A percentile compares a stretch with the other conserved stretches of the same genome.
Conservation (phyloP, 2,797 vertebrate species). For the Leptodactylus fallax region DNA sequence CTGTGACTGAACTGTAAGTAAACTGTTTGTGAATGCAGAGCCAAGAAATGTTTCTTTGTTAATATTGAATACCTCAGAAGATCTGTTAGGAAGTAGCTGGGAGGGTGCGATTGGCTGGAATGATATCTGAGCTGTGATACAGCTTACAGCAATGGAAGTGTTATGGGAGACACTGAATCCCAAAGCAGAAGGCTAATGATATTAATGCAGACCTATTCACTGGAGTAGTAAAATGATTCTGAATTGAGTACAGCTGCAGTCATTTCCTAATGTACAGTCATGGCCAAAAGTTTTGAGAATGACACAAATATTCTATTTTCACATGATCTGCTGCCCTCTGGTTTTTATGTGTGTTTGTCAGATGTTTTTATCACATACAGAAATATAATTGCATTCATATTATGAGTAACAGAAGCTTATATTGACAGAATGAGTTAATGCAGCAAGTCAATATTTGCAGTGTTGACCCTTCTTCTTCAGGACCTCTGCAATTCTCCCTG, state of each 20-base stretch:
- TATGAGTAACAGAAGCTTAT: no score
- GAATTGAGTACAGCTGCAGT: not conserved
- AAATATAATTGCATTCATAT: no score
- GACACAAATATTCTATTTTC: no score
- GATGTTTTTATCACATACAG: no score
- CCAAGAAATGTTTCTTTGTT: not conserved
- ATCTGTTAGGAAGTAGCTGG: not conserved
- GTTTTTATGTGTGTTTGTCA: no score
- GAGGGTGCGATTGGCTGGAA: not conserved
- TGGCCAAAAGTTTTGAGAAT: no score
- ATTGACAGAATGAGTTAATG: no score
- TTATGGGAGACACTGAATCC: not conserved
- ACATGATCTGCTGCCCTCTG: no score
- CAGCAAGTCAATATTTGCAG: no score
- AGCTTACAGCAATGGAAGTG: conserved; percentile 16
- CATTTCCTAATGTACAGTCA: not conserved
- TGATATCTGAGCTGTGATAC: not conserved
- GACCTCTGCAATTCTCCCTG: no score
- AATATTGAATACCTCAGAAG: not conserved
- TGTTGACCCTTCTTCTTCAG: no score
- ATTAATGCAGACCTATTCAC: not conserved
- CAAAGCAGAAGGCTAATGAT: conserved; percentile 19
- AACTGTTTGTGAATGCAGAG: not conserved
- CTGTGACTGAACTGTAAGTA: not conserved
- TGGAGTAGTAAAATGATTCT: not conserved